phyloP scores from a whole-genome alignment of 2,113 vertebrate genomes.

The Labeo rohita region DNA sequence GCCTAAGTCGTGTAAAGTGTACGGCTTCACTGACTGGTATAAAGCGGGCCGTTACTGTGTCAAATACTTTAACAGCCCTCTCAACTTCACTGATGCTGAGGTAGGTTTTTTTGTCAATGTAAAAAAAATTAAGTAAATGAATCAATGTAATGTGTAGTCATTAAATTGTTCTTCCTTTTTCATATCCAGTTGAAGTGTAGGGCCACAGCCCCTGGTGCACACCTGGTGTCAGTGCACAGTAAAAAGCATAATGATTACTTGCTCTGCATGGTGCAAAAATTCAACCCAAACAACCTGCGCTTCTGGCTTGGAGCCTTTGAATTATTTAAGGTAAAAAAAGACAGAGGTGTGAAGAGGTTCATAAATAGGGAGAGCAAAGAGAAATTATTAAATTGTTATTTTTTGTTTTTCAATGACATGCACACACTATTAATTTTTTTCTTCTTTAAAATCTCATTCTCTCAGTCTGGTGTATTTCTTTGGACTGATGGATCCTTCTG shows the following conservation, averaged over 20 bases:
- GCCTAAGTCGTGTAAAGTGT: not conserved
- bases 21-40: not conserved
- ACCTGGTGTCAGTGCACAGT: constrained; percentile 9
- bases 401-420: not conserved
- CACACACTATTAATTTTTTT: not conserved
- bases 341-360: not conserved
- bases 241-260: not conserved
- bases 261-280: not conserved
- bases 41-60: not conserved
- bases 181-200: not conserved
- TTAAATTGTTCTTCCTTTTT: not conserved
- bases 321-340: not conserved
- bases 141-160: not conserved
- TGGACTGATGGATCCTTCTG: not conserved
- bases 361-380: not conserved
- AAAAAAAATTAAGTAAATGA: no score
- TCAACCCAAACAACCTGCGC: not conserved
- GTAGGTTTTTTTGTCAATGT: not conserved
- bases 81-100: not conserved
- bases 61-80: not conserved
- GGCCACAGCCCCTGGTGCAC: not conserved
- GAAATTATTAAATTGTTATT: not conserved
- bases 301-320: constrained; percentile 6
- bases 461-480: not conserved
- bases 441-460: not conserved